Conservation (phyloP, 2,888 invertebrate species). For the Phymatocera aterrima region DNA sequence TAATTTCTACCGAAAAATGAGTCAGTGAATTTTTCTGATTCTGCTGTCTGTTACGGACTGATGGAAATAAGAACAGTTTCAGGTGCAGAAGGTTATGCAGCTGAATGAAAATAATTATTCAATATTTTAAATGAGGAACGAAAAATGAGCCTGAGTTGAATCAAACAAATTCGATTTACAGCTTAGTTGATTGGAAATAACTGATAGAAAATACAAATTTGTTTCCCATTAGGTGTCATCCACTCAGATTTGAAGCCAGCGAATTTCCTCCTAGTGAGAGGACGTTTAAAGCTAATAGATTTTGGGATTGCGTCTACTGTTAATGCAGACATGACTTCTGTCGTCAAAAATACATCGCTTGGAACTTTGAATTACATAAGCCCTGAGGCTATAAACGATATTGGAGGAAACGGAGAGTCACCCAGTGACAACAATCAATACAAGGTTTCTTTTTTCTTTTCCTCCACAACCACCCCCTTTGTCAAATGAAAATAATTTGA, state of each 20-base stretch:
- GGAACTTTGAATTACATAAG: constrained; percentile 98
- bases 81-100: no score
- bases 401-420: constrained; percentile 73
- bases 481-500: constrained; percentile 27
- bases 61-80: no score
- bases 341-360: constrained; percentile 87
- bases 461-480: no score
- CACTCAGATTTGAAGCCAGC: constrained; percentile 98
- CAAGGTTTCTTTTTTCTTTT: constrained; percentile 59
- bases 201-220: no score
- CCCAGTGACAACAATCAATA: constrained; percentile 67
- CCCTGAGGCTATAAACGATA: constrained; percentile 90
- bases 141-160: not conserved
- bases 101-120: no score
- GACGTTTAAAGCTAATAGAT: constrained; percentile 94
- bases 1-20: no score
- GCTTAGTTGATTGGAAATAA: not conserved
- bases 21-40: no score
- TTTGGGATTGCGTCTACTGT: constrained; percentile 96
- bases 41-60: no score
- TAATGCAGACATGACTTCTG: constrained; percentile 91
- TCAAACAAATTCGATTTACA: not conserved
- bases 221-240: constrained; percentile 84
- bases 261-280: constrained; percentile 93
- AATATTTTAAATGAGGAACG: no score